Base-by-base conservation (phyloP, 2,888 invertebrate species). In the Ceriagrion tenellum region DNA sequence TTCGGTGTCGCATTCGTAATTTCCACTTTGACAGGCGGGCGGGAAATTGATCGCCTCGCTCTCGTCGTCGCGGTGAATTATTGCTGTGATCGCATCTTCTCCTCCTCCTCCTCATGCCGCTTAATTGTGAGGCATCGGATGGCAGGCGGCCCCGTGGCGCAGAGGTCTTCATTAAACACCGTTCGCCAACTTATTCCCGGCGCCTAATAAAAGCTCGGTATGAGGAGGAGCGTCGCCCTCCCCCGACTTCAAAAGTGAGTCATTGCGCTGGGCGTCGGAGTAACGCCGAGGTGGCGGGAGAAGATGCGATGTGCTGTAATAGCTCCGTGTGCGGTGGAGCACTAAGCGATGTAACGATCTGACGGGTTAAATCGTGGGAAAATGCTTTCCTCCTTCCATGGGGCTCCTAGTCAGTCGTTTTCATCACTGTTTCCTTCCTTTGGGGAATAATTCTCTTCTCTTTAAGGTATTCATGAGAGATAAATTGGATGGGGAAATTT, bases 31-130 rank as follows among this genome's bases (percentile, higher is more conserved):
- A 30, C 63, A 26, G 26, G 63, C 63, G 18, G 47, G 23, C 63
- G 59, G 91, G 59, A 91, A n/a, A 91, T 91, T 35, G 63, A 91
- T 63, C 91, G 59, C 40, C 35, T 35, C 81, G 81, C 35, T 81
- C 59, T 59, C 59, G 18, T 59, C 81, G 30, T 81, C 35, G 81
- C 35, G 81, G 81, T 81, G 81, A 81, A 35, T 81, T 81, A 81
- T 81, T 81, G 81, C 35, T n/a, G 81, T 35, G 35, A 47, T 47
- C 47, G 47, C 47, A 47, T 47, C 47, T 47, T 47, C 47, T 47
- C 47, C 47, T 81, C 81, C n/a, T n/a, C n/a, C 74, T 81, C 81
- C 69, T n/a, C 26, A 8, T 20, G 69, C 26, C 81, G 81, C 81
- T 81, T 81, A 81, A 35, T 81, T 81, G 30, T 81, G 81, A 81